Percentiles rank a stretch among this genome's conserved stretches.
These are phyloP conservation scores for Callitettix versicolor DNA, from an alignment of 1,140 invertebrate genomes.

Conservation along the genomic window DNA sequence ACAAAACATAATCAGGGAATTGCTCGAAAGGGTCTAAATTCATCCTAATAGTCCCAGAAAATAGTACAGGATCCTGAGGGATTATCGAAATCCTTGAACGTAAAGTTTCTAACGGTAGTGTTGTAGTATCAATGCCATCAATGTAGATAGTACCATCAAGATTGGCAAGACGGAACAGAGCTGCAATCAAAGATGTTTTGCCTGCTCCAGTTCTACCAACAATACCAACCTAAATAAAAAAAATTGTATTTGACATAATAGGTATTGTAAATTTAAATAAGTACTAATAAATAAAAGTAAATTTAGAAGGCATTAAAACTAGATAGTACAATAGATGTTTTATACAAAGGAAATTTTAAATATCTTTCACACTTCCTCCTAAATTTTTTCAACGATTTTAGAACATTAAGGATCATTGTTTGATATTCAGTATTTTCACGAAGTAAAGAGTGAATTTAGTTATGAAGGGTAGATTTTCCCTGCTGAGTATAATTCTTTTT, in stretches of 20 bases:
- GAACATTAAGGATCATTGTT: too few relatives aligned
- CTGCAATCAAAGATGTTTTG: constrained; percentile 62
- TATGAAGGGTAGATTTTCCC: too few relatives aligned
- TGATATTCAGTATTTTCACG: too few relatives aligned
- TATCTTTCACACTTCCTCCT: too few relatives aligned
- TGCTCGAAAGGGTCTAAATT: constrained; percentile 78
- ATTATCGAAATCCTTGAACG: constrained; percentile 78
- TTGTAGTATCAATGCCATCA: constrained; percentile 36
- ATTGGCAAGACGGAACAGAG: constrained; percentile 60
- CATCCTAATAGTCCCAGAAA: constrained; percentile 67
- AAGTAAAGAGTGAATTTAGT: too few relatives aligned
- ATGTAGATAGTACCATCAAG: constrained; percentile 48
- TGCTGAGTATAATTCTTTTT: too few relatives aligned
- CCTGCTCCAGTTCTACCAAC: constrained; percentile 60
- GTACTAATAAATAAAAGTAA: too few relatives aligned
- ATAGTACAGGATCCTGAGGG: constrained; percentile 81
- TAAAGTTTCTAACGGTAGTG: constrained; percentile 53
- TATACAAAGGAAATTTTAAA: too few relatives aligned
- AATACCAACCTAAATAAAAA: constrained; percentile 38
- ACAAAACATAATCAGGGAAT: constrained; percentile 63
- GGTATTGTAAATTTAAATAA: too few relatives aligned
- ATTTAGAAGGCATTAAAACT: background rate
- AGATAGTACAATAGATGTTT: too few relatives aligned
- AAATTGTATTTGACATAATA: background rate
- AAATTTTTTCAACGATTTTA: too few relatives aligned